Evolutionary conservation across 2,797 vertebrate genomes (phyloP).

Genomic region (Sebastes hubbsi): DNA sequence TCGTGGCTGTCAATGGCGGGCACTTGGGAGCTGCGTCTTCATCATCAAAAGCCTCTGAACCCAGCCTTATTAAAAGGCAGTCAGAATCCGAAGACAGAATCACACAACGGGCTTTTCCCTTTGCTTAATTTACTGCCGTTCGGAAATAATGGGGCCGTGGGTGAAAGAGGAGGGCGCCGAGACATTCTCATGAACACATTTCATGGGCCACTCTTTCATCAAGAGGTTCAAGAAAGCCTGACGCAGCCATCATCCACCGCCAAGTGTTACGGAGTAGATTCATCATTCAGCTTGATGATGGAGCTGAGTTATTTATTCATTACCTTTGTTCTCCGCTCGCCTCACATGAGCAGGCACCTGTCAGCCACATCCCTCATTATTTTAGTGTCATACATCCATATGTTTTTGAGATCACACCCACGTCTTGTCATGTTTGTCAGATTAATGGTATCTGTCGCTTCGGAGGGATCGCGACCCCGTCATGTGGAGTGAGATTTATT

Average conservation of each 20-base stretch:
- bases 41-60: slow-evolving; percentile 59
- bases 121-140: slow-evolving; percentile 64
- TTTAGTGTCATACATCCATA: slow-evolving; percentile 21
- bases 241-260: slow-evolving; percentile 32
- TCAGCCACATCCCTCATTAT: slow-evolving; percentile 54
- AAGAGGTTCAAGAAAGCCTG: slow-evolving; percentile 56
- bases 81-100: slow-evolving; percentile 53
- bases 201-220: slow-evolving; percentile 56
- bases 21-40: slow-evolving; percentile 34
- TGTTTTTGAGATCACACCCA: slow-evolving; percentile 14
- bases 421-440: slow-evolving; percentile 53
- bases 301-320: slow-evolving; percentile 73
- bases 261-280: slow-evolving; percentile 59
- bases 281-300: slow-evolving; percentile 70
- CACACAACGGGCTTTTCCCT: slow-evolving; percentile 50
- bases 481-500: slow-evolving; percentile 50
- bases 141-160: slow-evolving; percentile 50
- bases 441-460: slow-evolving; percentile 42
- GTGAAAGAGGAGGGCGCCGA: slow-evolving; percentile 33
- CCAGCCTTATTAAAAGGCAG: slow-evolving; percentile 56
- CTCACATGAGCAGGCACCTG: slow-evolving; percentile 53
- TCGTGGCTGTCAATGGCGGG: slow-evolving; percentile 27
- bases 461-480: slow-evolving; percentile 44
- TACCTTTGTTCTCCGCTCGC: slow-evolving; percentile 57
- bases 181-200: slow-evolving; percentile 57